Evolutionary conservation across 2,113 vertebrate species (phyloP).

Genomic region (Aptenodytes forsteri): DNA sequence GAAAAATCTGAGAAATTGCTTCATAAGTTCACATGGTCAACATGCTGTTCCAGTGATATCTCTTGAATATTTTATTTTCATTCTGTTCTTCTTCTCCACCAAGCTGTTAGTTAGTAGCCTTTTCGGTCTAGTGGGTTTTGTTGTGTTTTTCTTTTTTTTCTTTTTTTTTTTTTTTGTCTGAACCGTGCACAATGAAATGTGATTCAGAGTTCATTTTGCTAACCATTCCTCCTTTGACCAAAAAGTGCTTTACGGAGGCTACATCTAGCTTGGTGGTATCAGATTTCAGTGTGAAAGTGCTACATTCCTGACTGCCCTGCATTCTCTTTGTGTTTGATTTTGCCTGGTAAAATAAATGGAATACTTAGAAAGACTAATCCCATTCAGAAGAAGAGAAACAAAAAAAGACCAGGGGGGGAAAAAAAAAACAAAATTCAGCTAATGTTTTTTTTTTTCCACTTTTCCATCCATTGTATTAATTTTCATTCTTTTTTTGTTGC

Average conservation of each 20-base stretch:
- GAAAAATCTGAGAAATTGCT: neutral
- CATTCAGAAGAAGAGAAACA: neutral
- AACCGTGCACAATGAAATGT: neutral
- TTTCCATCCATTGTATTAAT: neutral
- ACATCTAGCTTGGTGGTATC: neutral
- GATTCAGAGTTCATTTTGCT: slow-evolving; percentile 14
- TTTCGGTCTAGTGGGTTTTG: neutral
- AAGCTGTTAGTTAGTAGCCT: neutral
- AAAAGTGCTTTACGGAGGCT: neutral
- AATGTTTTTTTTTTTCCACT: neutral
- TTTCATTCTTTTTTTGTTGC: neutral
- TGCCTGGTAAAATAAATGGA: neutral
- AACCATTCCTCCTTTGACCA: slow-evolving; percentile 13
- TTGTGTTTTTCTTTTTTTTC: neutral
- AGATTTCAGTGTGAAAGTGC: slow-evolving; percentile 23
- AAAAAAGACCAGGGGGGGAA: fast-evolving
- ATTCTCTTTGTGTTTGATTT: slow-evolving; percentile 3
- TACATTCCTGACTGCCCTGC: slow-evolving; percentile 3
- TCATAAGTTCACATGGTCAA: neutral
- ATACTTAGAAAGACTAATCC: neutral
- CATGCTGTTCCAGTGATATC: neutral
- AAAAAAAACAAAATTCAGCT: neutral
- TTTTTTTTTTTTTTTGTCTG: neutral
- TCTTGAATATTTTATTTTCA: neutral
- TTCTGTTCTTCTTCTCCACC: neutral